Base-by-base conservation (phyloP, 2,113 vertebrate species). In the Chionodraco myersi region DNA sequence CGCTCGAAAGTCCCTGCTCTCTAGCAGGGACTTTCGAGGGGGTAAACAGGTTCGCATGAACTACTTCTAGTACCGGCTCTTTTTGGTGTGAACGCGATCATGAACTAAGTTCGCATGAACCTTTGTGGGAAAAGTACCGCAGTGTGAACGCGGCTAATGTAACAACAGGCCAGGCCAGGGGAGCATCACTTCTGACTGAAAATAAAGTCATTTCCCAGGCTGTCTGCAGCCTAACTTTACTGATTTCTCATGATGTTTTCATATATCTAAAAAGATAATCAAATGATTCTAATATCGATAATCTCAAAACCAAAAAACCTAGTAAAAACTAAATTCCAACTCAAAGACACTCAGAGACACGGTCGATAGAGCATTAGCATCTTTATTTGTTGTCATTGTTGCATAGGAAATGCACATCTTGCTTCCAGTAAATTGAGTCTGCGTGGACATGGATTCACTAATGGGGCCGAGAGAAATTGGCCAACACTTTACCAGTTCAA, bases 341-440 rank as follows among this genome's bases (percentile, higher is more conserved):
- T 69, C 9, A 65, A 52, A 51, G 58, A 41, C 49, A 80, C 63
- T 1, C 64, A 52, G 44, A 47, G 66, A 83, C 90, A 74, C 86
- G 61, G 87, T 44, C 74, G 65, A 44, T 72, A 78, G 95, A 98
- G 97, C 97, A 96, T 97, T 97, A 98, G 97, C 97, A 94, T 96
- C 96, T 98, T 98, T 92, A 90, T 97, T 97, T 96, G 96, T 95
- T 95, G 89, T 97, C 93, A 68, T 91, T 94, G 96, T 99, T 99
- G 98, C 97, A 99, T 99, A 99, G 98, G 97, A 98, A 98, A 99
- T 97, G 97, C 96, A 98, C 97, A 97, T 97, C 94, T 98, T 97
- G 96, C 97, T 98, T 99, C 96, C 97, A 98, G 96, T 98, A 98
- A 86, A 97, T 95, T 94, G 96, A 96, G 96, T 97, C 84, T 96